Base-by-base conservation (phyloP, 2,797 vertebrate genomes). In the Ispidina lecontei region DNA sequence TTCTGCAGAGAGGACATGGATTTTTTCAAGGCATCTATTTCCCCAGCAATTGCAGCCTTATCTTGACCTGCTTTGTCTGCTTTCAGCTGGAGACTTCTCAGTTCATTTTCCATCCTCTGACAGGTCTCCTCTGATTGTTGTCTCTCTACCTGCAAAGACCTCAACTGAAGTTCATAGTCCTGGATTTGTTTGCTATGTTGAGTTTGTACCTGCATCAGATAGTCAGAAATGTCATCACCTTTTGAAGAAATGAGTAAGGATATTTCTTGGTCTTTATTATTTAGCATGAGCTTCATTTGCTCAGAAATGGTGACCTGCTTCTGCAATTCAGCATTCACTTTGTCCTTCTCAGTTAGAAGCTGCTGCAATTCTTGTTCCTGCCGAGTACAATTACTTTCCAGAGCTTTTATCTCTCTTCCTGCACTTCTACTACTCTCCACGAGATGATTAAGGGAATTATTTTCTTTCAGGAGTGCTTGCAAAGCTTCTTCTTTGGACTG, bases 191-290 rank as follows among this genome's bases (percentile, higher is more conserved):
- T 89, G 59, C 96, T 97, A 18, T 98, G 96, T 49, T 98, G 98
- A 35, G 96, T 91, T 92, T 99, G 98, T 56, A 98, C 97, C 49
- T 99, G 98, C 67, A 96, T 90, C 33, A 99, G 95, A 83, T 99
- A 99, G 26, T 96, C 98, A 0, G 98, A 98, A 94, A 98, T 96
- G 84, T 98, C 98, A 26, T 98, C 98, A 6, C 98, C 98, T 94
- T 97, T 98, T 26, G 98, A 98, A 51, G 98, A 98, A 86, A 99
- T 96, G 10, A 99, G 91, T 52, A 98, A 96, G 9, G 98, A 98
- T 84, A 99, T 99, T 96, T 99, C 98, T 3, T 97, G 90, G 35
- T 99, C 98, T 97, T 99, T 99, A 92, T 97, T 97, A 84, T 97
- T 97, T 43, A 99, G 95, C 51, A 99, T 98, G 17, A 95, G 73